Base-by-base conservation (phyloP, 2,888 invertebrate genomes). In the Laspeyria flexula region DNA sequence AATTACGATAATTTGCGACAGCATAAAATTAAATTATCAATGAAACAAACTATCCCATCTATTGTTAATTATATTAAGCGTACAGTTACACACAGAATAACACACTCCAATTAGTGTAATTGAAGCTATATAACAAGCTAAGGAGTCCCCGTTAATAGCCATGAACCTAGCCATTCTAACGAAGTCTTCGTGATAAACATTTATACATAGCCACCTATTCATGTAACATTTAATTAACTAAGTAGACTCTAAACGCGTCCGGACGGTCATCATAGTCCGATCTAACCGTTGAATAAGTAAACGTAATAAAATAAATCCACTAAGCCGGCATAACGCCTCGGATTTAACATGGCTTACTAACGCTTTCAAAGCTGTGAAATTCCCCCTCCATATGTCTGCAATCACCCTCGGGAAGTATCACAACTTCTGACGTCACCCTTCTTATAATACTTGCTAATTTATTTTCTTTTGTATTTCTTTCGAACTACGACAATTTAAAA, bases 241-340 rank as follows among this genome's bases (percentile, higher is more conserved):
- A 84, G 79, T 83, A 80, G 75, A 65, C 64, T 63, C 73, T 76
- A 77, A 81, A 79, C 71, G 77, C 61, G 65, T 66, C 44, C 54
- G 65, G 68, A 62, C 74, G 74, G 77, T 74, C 83, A 79, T 85
- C 83, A 79, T 75, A 74, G 71, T 64, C 75, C 59, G 69, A 77
- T 76, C 75, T 75, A 69, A 74, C 75, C 75, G 69, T 75, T 79
- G 84, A 83, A 84, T 85, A 81, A 85, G 83, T 81, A 81, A 85
- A 86, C 71, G 84, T 83, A 86, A 88, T 88, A 85, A 87, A 87
- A 86, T 85, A 85, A 85, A 87, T 86, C 88, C 82, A 74, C 74
- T 81, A 81, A 85, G 79, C 83, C 77, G 55, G 64, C 61, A 73
- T 82, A 81, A 85, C 78, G 73, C 80, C 69, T 55, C 52, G 80